Evolutionary conservation across 2,113 vertebrate species (phyloP), one percentile per base, ranked within the genome.

Genomic region (Hemichromis elongatus): DNA sequence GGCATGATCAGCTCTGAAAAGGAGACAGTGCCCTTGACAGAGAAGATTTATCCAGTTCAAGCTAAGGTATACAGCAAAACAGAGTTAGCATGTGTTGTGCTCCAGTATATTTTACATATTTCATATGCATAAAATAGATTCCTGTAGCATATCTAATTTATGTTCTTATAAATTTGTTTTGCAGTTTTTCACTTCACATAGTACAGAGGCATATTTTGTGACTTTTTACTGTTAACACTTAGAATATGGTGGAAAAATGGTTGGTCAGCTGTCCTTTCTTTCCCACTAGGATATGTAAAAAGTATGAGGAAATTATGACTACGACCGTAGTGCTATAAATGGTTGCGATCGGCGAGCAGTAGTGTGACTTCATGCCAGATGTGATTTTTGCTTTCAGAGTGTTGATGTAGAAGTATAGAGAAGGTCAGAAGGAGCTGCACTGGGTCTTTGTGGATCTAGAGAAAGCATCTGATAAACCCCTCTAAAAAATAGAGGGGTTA

Each of bases 221-320:
- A 16, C 47, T 35, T 82, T n/a, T 68, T 50, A 10, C 28, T 12
- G 5, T 50, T 28, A 45, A 79, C 13, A 10, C 66, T 85, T 83
- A 98, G 97, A 98, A 98, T 35, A 98, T 98, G 97, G 98, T 99
- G 54, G 98, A 98, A 89, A 99, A 98, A 89, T 99, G 98, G 98
- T 96, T 99, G 52, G 95, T 33, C 47, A 57, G 18, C 3, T 54
- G 18, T 40, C 12, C 3, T 63, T 35, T 63, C 21, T 24, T 88
- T 5, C n/a, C n/a, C 86, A 63, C 9, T 80, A 99, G 98, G 82
- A 96, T 99, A 88, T 98, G 98, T 86, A 89, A 92, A 33, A 96
- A 96, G 21, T 98, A 97, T 82, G 92, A 83, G 79, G 93, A 92
- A 28, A 97, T 99, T 16, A 96, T 93, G 0, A 91, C 96, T 45